Conservation (phyloP, 2,797 vertebrate species). For the Notolabrus celidotus region DNA sequence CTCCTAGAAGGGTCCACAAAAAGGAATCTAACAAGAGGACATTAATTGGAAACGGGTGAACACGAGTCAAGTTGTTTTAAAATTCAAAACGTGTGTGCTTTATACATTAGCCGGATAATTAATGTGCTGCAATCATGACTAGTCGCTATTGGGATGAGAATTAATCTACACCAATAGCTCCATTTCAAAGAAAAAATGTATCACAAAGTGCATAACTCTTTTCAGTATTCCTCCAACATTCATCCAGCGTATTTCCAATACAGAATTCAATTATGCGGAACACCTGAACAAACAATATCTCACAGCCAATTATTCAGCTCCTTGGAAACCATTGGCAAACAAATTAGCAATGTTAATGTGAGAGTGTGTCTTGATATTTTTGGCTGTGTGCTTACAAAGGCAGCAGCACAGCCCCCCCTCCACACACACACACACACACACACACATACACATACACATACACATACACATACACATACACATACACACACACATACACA, state of each 20-base stretch:
- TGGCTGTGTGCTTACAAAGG: constrained; percentile 77
- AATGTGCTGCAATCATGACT: constrained; percentile 72
- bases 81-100: constrained; percentile 71
- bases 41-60: constrained; percentile 75
- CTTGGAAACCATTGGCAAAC: constrained; percentile 83
- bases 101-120: constrained; percentile 74
- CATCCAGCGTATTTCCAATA: constrained; percentile 79
- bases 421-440: background rate
- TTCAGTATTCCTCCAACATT: constrained; percentile 78
- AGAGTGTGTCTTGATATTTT: constrained; percentile 83
- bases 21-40: constrained; percentile 65
- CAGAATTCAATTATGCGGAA: constrained; percentile 86
- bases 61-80: constrained; percentile 68
- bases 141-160: constrained; percentile 68
- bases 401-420: constrained; percentile 37
- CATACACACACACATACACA: background rate
- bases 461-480: background rate
- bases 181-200: constrained; percentile 79
- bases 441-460: background rate
- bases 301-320: constrained; percentile 82
- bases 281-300: constrained; percentile 89
- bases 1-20: constrained; percentile 57
- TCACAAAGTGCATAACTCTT: constrained; percentile 67
- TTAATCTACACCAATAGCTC: constrained; percentile 72
- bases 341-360: constrained; percentile 87